Conservation (phyloP, 2,113 vertebrate genomes). For the Corythaixoides concolor region DNA sequence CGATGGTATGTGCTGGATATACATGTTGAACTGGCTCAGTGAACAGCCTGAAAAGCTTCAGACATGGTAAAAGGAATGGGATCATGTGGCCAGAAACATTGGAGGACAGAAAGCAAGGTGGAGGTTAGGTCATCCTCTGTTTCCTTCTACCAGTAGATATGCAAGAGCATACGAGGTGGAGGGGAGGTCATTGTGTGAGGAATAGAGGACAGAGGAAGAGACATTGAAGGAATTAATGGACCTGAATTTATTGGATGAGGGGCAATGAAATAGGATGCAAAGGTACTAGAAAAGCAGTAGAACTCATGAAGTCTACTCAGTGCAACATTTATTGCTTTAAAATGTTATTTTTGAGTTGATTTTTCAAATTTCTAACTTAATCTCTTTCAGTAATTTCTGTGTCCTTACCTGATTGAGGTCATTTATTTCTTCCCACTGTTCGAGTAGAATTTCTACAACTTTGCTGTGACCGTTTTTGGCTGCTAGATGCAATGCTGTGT, state of each 20-base stretch:
- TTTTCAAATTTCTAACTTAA: not conserved
- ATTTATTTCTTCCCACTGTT: constrained; percentile 79
- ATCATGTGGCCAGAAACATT: not conserved
- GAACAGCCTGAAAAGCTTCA: not conserved
- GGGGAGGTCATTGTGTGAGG: not conserved
- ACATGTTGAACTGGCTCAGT: not conserved
- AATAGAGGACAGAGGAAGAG: not conserved
- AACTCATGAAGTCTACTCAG: not conserved
- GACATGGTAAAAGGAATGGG: not conserved
- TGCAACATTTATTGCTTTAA: not conserved
- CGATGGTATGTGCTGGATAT: not conserved
- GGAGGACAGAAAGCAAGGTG: not conserved
- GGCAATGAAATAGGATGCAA: not conserved
- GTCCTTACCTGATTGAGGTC: constrained; percentile 80
- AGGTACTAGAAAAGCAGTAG: not conserved
- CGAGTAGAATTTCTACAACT: constrained; percentile 76
- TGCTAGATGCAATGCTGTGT: constrained; percentile 88
- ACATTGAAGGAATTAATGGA: not conserved
- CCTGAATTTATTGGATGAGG: not conserved
- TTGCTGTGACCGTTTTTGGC: constrained; percentile 81
- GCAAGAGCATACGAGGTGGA: accelerated
- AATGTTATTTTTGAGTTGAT: not conserved
- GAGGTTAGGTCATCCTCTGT: not conserved
- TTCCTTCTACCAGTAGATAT: not conserved
- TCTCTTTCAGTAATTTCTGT: not conserved